Base-by-base conservation (phyloP, 2,888 invertebrate species). In the Lasioglossum vierecki region DNA sequence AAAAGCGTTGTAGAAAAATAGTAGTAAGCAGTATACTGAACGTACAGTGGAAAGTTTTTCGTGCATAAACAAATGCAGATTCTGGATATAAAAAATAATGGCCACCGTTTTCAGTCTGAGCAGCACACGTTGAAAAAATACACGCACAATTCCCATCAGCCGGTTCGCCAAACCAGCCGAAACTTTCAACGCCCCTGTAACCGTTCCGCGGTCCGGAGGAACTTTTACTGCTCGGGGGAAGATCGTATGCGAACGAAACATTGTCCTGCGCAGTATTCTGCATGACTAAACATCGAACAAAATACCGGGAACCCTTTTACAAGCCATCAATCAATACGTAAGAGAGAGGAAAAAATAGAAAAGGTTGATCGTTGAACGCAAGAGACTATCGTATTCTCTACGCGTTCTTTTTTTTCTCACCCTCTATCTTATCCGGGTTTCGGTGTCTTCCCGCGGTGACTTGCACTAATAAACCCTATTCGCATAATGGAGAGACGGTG, bases 301-400 rank as follows among this genome's bases (percentile, higher is more conserved):
- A 91, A 91, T 91, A 83, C 79, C 80, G 74, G 87, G 90, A 91
- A 93, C 93, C 93, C 93, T 90, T 94, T 94, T 94, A 94, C 90
- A 90, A 92, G 91, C 94, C 92, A 94, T 94, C 94, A 91, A 94
- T 94, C 94, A 94, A 93, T 92, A 87, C 78, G 82, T 78, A 85
- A 85, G 82, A 88, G 88, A 86, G 90, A 83, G 22, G 9, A 87
- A 91, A 82, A 63, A 5, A 57, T 57, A 63, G 18, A 63, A 63
- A 88, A 88, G 86, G 89, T 88, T 87, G 89, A 91, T 92, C 91
- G 89, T 86, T 84, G 88, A 90, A 89, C 88, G 84, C 46, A 89
- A 88, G 86, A 88, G 86, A 79, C 73, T 26, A 79, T 74, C 85
- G 74, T 44, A 39, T 68, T 71, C 41, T 35, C 66, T 63, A 49